Base-by-base conservation (phyloP, 2,797 vertebrate species). In the Enteromius thamalakanensis region DNA sequence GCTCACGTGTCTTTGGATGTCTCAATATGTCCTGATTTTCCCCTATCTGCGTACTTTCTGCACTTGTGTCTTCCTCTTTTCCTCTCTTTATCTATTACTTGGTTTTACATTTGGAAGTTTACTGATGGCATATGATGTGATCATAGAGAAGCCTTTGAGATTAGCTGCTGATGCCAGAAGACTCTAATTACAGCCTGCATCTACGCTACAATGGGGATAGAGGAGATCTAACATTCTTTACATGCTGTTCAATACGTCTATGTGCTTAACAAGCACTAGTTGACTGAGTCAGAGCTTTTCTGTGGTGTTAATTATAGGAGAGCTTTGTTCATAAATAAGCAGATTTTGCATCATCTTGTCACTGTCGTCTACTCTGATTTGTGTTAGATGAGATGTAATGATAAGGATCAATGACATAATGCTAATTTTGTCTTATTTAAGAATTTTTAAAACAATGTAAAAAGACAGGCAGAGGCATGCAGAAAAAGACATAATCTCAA, bases 51-150 rank as follows among this genome's bases (percentile, higher is more conserved):
- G 69, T 51, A 11, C 8, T 62, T 19, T 64, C 4, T 72, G 55
- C 55, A 37, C 21, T 62, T 62, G 23, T 76, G 49, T 47, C 74
- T 58, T 68, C 40, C 62, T 51, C 81, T 83, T 19, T 58, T 68
- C 40, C 62, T 40, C 81, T 83, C 19, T 51, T 69, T 55, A 76
- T 76, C 81, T 68, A 17, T 47, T 68, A 53, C 6, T 60, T 23
- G 40, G 26, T 58, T 76, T 83, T 40, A 45, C 37, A 77, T 83
- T 58, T 69, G 74, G 74, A 77, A 83, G 81, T 83, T 83, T 60
- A 58, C 72, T 58, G 19, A 60, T 67, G 79, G 23, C 60, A 55
- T 67, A 21, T 81, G 45, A 81, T 64, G 74, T 60, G 74, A 77
- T 76, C 81, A 70, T 5, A 70, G 49, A 17, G 17, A 34, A 76